Base-by-base conservation (phyloP, 2,113 vertebrate genomes). In the Colius striatus region DNA sequence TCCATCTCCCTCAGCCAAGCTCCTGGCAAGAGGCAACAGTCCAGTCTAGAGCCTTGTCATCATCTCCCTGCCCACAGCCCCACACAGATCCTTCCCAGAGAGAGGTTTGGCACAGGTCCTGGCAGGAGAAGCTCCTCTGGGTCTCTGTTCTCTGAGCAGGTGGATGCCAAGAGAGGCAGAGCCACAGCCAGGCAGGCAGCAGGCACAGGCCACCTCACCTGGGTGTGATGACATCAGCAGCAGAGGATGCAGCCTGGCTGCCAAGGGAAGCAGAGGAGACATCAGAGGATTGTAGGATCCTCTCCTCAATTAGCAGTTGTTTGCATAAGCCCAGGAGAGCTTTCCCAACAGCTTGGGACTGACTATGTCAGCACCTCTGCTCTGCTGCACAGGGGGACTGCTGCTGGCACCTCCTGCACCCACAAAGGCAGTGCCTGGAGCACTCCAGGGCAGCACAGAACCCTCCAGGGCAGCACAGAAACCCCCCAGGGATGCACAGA, bases 211-310 rank as follows among this genome's bases (percentile, higher is more conserved):
- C 55, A 21, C 70, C 22, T 41, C 11, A 13, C 36, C 60, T 45
- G 4, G 17, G 11, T 29, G 38, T 9, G 43, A 4, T 86, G 16
- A 23, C 94, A 89, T 76, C 96, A 90, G 92, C 92, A 22, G 13
- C 2, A 82, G 93, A 96, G 94, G 97, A 95, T 65, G 92, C 79
- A 3, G 89, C 79, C 50, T 21, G 74, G 0, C 50, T 54, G 96
- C 96, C 96, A 87, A 94, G 96, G 95, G 90, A 92, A 95, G 94
- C 81, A 53, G 78, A 88, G 66, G 43, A 90, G 80, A 92, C 81
- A 97, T 84, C 89, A 91, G 95, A 94, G 1, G 68, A 84, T 51
- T 27, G 48, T 2, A 32, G 2, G 20, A 90, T 63, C 38, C 87
- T 86, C 91, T 80, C 71, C 84, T 51, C 75, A 19, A 9, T 66